A percentile compares a stretch with the other conserved stretches of the same genome.
Conservation (phyloP, 2,113 vertebrate species). For the Rissa tridactyla region DNA sequence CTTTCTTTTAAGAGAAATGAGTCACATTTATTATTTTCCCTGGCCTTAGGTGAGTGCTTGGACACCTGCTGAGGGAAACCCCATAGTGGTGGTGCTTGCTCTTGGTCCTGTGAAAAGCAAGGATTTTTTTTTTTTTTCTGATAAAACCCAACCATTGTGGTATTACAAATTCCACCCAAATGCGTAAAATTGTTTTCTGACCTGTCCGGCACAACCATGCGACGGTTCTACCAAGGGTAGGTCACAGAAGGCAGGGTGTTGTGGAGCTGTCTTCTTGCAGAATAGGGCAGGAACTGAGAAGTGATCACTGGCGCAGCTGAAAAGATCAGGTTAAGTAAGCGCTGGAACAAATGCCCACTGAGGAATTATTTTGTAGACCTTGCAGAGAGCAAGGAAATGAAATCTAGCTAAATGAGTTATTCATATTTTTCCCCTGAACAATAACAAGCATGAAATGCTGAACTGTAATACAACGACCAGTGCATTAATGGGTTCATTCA, state of each 20-base stretch:
- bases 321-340: slow-evolving; percentile 23
- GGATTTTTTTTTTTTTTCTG: background rate
- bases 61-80: background rate
- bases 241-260: background rate
- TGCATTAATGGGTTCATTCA: background rate
- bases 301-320: background rate
- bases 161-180: background rate
- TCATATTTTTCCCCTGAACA: background rate
- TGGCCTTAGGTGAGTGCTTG: background rate
- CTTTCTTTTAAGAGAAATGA: background rate
- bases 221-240: background rate
- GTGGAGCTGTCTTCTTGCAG: background rate
- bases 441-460: background rate
- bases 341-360: background rate
- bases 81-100: background rate
- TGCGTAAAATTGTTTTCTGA: background rate
- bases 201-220: background rate
- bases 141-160: background rate
- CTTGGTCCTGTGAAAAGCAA: background rate
- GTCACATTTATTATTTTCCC: background rate
- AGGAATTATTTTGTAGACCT: slow-evolving; percentile 22
- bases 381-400: background rate
- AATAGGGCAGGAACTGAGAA: background rate
- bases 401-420: background rate
- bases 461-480: background rate